Percentiles rank a stretch among this genome's conserved stretches.
phyloP scores from a whole-genome alignment of 2,797 vertebrate species.

The Leptodactylus fallax region DNA sequence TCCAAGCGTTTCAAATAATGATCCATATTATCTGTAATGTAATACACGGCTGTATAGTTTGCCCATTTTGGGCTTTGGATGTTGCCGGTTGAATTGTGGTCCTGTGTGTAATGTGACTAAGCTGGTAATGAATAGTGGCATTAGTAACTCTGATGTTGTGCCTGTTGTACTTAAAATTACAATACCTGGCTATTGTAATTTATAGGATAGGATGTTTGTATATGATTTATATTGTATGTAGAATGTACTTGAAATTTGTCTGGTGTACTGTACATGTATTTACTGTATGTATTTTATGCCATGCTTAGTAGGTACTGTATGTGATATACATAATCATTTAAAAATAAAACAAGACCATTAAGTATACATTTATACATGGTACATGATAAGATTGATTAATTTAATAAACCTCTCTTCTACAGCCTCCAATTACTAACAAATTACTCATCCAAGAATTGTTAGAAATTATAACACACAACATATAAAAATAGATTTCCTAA shows the following conservation, averaged over 20 bases:
- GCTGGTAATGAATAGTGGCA: not conserved
- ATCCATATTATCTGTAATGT: too few species aligned
- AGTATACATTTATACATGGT: not conserved
- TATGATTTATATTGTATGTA: not conserved
- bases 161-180: too few species aligned
- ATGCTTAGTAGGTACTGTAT: not conserved
- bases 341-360: not conserved
- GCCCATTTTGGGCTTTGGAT: not conserved
- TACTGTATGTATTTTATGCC: not conserved
- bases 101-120: not conserved
- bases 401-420: constrained; percentile 22
- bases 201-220: too few species aligned
- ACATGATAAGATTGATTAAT: not conserved
- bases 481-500: constrained; percentile 47
- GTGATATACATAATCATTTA: not conserved
- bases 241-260: not conserved
- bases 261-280: not conserved
- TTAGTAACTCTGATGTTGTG: not conserved
- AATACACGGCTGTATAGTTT: not conserved
- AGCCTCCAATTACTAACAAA: constrained; percentile 43
- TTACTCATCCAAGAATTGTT: constrained; percentile 29
- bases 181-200: too few species aligned
- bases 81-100: not conserved
- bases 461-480: constrained; percentile 44
- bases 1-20: too few species aligned